A percentile compares a stretch with the other conserved stretches of the same genome.
These are phyloP conservation scores for Aeoliscus strigatus DNA, from an alignment of 2,797 vertebrate genomes.

Conservation along the genomic window DNA sequence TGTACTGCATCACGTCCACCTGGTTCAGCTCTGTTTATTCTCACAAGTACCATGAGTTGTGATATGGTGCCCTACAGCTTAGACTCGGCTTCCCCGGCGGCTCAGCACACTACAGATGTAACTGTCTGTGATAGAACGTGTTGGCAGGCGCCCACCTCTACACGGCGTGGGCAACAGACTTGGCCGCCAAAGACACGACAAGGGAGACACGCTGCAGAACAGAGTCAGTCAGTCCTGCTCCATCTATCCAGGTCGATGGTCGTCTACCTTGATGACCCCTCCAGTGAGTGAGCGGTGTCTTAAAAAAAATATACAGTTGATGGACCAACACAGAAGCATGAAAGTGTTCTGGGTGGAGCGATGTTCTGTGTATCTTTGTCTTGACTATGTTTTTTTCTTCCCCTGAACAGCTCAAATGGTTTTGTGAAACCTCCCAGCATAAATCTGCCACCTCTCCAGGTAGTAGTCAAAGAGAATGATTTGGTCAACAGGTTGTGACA, in stretches of 20 bases:
- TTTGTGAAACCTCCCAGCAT: no score
- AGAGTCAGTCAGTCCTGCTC: constrained; percentile 49
- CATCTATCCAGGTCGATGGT: constrained; percentile 42
- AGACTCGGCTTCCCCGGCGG: constrained; percentile 43
- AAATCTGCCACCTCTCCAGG: no score
- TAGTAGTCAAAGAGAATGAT: no score
- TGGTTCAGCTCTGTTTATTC: constrained; percentile 41
- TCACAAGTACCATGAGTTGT: constrained; percentile 51
- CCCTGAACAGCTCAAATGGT: no score
- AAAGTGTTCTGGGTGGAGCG: no score
- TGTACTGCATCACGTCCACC: no score
- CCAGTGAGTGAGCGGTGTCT: no score
- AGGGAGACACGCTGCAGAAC: constrained; percentile 56
- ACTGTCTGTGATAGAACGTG: constrained; percentile 43
- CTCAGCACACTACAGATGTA: constrained; percentile 53
- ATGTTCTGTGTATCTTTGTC: constrained; percentile 1
- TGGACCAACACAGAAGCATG: no score
- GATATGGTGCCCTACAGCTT: constrained; percentile 56
- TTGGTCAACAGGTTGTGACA: no score
- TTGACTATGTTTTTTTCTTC: neutral
- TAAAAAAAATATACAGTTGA: no score
- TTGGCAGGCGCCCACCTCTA: constrained; percentile 50
- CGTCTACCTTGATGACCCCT: no score
- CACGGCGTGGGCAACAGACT: constrained; percentile 63
- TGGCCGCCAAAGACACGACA: constrained; percentile 52